These are phyloP conservation scores for Ictidomys tridecemlineatus DNA, from an alignment of 2,113 vertebrate genomes.

Conservation along the genomic window DNA sequence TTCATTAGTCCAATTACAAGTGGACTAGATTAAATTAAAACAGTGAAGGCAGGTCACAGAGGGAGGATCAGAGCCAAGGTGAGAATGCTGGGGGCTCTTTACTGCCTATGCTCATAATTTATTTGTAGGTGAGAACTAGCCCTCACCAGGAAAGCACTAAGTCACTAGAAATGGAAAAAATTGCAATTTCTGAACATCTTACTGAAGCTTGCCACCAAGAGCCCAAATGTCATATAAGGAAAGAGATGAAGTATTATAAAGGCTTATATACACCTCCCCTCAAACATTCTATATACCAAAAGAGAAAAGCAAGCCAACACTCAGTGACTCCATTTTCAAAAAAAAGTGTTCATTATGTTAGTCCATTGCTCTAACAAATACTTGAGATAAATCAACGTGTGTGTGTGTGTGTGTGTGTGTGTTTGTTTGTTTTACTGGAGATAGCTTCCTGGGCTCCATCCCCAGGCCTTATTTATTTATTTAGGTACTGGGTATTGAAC, in stretches of 20 bases:
- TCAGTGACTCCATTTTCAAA: slow-evolving; percentile 22
- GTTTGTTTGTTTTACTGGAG: too few species aligned
- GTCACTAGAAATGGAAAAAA: slow-evolving; percentile 36
- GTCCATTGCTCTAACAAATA: background rate
- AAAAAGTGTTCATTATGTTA: background rate
- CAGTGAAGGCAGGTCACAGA: background rate
- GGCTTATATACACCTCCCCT: background rate
- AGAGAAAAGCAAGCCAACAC: slow-evolving; percentile 8
- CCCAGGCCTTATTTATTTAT: too few species aligned
- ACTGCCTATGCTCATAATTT: background rate
- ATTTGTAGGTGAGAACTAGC: slow-evolving; percentile 2
- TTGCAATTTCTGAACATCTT: slow-evolving; percentile 37
- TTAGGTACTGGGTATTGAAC: too few species aligned
- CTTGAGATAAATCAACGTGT: background rate
- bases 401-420: too few species aligned
- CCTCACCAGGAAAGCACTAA: slow-evolving; percentile 29
- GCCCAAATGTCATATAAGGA: background rate
- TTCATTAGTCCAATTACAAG: slow-evolving; percentile 58
- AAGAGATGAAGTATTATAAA: slow-evolving; percentile 6
- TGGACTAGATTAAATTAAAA: slow-evolving; percentile 48
- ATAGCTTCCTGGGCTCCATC: too few species aligned
- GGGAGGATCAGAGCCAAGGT: background rate
- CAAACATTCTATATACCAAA: background rate
- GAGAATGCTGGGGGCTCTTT: background rate
- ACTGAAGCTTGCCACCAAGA: slow-evolving; percentile 30